A percentile compares a stretch with the other conserved stretches of the same genome.
Conservation (phyloP, 30 jellyfish, hydroid and myxozoan species). For the Hydra vulgaris region DNA sequence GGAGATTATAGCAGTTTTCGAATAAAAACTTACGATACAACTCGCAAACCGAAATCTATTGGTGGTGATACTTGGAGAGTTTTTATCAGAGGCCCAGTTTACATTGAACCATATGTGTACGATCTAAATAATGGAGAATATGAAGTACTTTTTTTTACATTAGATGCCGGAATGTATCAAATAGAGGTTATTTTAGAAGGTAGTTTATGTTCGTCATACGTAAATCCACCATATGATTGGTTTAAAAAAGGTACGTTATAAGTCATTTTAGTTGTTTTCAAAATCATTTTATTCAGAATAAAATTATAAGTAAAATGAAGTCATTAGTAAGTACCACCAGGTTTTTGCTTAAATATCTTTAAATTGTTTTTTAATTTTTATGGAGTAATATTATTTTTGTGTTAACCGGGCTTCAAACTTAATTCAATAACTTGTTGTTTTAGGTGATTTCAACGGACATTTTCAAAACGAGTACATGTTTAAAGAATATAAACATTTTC, state of each 20-base stretch:
- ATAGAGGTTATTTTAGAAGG: conserved; percentile 65
- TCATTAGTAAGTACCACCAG: no score
- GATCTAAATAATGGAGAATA: conserved; percentile 65
- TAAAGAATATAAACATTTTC: conserved; percentile 47
- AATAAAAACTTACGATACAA: conserved; percentile 38
- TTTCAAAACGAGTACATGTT: conserved; percentile 69
- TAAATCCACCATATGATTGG: conserved; percentile 91
- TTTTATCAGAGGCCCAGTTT: conserved; percentile 58
- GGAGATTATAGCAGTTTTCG: conserved; percentile 69
- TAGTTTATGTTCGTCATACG: conserved; percentile 63
- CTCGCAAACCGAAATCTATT: conserved; percentile 36
- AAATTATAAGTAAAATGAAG: no score
- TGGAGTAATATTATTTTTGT: no score
- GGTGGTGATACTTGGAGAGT: conserved; percentile 98
- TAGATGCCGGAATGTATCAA: conserved; percentile 75
- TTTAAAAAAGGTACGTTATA: conserved; percentile 65
- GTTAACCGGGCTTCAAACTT: no score
- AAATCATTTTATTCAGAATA: not conserved
- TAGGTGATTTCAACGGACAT: conserved; percentile 97
- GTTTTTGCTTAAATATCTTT: no score
- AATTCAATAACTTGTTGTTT: not conserved
- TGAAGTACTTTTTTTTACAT: conserved; percentile 47
- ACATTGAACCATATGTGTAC: conserved; percentile 62
- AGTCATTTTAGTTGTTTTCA: not conserved
- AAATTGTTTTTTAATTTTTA: no score